A percentile compares a stretch with the other conserved stretches of the same genome.
Conservation (phyloP, 2,888 invertebrate species). For the Oscheius sp. region DNA sequence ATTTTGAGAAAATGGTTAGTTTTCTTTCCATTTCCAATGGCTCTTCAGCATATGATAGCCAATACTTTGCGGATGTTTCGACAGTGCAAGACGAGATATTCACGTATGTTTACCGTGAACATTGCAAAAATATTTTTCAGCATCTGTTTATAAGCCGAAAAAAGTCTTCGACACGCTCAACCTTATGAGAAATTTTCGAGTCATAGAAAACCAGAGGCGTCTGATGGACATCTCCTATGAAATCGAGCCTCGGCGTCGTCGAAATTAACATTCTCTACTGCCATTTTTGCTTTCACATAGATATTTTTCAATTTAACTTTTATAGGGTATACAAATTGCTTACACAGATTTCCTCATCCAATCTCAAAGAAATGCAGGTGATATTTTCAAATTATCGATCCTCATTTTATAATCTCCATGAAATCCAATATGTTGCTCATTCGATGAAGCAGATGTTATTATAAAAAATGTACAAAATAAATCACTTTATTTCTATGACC, state of each 20-base stretch:
- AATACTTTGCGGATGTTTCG: constrained; percentile 84
- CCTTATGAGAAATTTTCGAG: constrained; percentile 76
- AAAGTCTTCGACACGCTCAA: constrained; percentile 42
- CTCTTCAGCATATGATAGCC: constrained; percentile 83
- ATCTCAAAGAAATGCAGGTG: constrained; percentile 2
- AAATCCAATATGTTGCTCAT: too few relatives aligned
- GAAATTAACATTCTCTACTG: constrained; percentile 4
- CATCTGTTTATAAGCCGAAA: constrained; percentile 54
- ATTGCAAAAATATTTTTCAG: constrained; percentile 41
- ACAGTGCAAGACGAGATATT: constrained; percentile 75
- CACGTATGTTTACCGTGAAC: constrained; percentile 8
- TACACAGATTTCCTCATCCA: not conserved
- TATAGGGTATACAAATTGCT: not conserved
- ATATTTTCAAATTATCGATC: not conserved
- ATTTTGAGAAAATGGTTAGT: constrained; percentile 85
- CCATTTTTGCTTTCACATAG: constrained; percentile 1
- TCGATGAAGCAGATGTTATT: too few relatives aligned
- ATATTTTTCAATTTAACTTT: not conserved
- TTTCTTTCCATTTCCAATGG: too few relatives aligned
- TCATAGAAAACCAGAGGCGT: constrained; percentile 85
- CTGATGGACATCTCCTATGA: constrained; percentile 83
- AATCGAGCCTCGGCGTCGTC: constrained; percentile 58
- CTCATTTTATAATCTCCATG: too few relatives aligned
- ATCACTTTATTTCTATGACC: too few relatives aligned
- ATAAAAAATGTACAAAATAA: too few relatives aligned